phyloP scores from a whole-genome alignment of 2,888 invertebrate species.

The Caenorhabditis sulstoni region DNA sequence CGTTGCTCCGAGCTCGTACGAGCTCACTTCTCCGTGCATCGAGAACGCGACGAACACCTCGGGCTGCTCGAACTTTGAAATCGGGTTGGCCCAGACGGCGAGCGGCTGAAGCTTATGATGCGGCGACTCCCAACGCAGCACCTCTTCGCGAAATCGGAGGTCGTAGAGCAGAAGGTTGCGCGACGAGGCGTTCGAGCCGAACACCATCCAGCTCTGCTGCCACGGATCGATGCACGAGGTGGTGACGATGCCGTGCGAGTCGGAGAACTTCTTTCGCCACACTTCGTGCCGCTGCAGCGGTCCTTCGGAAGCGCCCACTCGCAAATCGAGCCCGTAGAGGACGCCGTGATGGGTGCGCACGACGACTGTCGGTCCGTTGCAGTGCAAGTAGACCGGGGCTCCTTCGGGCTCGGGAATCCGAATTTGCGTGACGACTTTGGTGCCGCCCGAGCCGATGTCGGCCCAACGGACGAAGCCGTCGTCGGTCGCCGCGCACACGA shows the following conservation, averaged over 20 bases:
- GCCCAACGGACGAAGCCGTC: conserved; percentile 54
- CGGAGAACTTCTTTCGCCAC: conserved; percentile 61
- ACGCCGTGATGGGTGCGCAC: conserved; percentile 73
- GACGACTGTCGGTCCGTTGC: conserved; percentile 63
- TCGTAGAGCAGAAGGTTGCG: conserved; percentile 73
- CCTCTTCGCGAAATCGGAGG: conserved; percentile 68
- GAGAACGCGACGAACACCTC: conserved; percentile 53
- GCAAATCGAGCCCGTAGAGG: conserved; percentile 73
- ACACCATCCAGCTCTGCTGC: conserved; percentile 76
- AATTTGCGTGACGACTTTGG: conserved; percentile 43
- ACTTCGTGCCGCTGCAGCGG: conserved; percentile 63
- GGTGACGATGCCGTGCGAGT: conserved; percentile 66
- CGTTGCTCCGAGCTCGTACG: conserved; percentile 54
- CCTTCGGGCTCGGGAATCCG: conserved; percentile 59
- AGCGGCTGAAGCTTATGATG: conserved; percentile 29
- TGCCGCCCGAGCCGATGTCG: conserved; percentile 34
- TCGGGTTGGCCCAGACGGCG: conserved; percentile 50
- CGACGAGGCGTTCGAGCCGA: conserved; percentile 67
- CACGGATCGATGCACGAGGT: conserved; percentile 75
- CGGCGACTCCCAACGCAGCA: conserved; percentile 55
- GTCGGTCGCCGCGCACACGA: conserved; percentile 29
- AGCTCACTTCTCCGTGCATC: conserved; percentile 58
- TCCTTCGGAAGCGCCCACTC: conserved; percentile 50
- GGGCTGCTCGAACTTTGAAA: conserved; percentile 42
- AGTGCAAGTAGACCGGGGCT: conserved; percentile 64